Base-by-base conservation (phyloP, 2,797 vertebrate species). In the Argentina silus region DNA sequence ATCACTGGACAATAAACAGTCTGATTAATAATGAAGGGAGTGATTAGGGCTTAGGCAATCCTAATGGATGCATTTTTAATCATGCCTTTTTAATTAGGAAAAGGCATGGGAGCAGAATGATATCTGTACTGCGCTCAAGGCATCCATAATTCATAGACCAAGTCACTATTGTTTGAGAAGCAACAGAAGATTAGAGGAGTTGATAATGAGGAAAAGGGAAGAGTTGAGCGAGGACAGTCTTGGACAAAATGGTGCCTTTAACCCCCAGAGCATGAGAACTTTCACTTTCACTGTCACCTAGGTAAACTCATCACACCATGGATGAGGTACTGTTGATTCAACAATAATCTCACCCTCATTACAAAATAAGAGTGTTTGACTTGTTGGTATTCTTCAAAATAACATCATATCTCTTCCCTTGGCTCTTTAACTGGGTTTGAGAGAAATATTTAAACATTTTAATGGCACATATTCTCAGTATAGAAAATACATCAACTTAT, bases 1-100 rank as follows among this genome's bases (percentile, higher is more conserved):
- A 81, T 70, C 78, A 72, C 61, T 11, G n/a, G 61, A 82, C 81
- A 84, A 85, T 77, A 78, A 84, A 81, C 84, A 74, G 47, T 27
- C 82, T 81, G 78, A 85, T 86, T 81, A 88, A 89, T 85, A 81
- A 87, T 87, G 80, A n/a, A 89, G 72, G 15, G 1, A 73, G 83
- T 75, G 77, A 86, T 82, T 81, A 82, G 81, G 84, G 81, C 68
- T 67, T 69, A 48, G 67, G 77, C 75, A 44, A 1, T 67, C 77
- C 79, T 81, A 76, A 86, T 77, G 72, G 76, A 87, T 83, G 80
- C 85, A 85, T 90, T 86, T 90, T 87, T 85, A 87, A 90, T 90
- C 72, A 47, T 64, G 74, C 79, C 77, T 53, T 71, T 87, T 85
- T 86, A 84, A 85, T 86, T 80, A 87, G 85, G 70, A 78, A 12